phyloP scores from a whole-genome alignment of 2,797 vertebrate genomes.

The Silurus aristotelis region DNA sequence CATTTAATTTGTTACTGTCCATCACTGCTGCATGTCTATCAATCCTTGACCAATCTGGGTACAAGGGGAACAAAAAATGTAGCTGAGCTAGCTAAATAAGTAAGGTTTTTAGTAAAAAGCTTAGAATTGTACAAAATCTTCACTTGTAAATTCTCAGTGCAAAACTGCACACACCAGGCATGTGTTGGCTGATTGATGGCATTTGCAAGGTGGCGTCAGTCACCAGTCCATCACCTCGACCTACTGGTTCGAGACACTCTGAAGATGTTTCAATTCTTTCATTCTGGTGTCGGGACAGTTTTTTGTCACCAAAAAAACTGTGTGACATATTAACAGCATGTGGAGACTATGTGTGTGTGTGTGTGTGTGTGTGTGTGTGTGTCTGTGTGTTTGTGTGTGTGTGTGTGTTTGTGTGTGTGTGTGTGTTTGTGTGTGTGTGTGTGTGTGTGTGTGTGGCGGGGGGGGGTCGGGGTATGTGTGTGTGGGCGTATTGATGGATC shows the following conservation, averaged over 20 bases:
- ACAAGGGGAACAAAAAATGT: neutral
- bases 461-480: too few relatives aligned
- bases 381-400: neutral
- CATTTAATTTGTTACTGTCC: too few relatives aligned
- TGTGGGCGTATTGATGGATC: neutral
- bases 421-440: neutral
- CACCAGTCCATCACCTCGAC: neutral
- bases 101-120: neutral
- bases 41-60: neutral
- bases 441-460: neutral
- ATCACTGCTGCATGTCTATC: too few relatives aligned
- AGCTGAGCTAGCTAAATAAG: neutral
- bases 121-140: neutral
- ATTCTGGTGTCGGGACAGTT: neutral
- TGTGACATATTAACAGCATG: neutral
- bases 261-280: neutral
- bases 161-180: neutral
- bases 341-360: neutral
- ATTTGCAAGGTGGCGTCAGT: neutral
- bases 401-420: neutral
- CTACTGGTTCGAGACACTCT: neutral
- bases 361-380: neutral
- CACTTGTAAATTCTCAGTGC: neutral
- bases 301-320: neutral
- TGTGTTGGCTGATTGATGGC: neutral